These are phyloP conservation scores for Candoia aspera DNA, from an alignment of 2,113 vertebrate genomes.

Conservation along the genomic window DNA sequence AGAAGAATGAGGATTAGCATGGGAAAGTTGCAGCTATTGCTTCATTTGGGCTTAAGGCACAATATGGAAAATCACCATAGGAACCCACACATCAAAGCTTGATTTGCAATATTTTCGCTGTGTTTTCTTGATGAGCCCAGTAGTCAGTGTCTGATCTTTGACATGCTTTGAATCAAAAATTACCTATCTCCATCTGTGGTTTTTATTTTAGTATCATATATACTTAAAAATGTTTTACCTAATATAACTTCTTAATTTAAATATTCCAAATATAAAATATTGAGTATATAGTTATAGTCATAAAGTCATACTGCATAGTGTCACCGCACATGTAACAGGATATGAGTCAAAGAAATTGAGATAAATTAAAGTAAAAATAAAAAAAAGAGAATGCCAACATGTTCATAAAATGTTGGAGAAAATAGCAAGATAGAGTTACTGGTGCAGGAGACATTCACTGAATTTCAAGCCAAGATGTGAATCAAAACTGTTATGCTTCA, in stretches of 20 bases:
- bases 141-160: background rate
- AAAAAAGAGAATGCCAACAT: background rate
- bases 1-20: constrained; percentile 29
- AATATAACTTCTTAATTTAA: background rate
- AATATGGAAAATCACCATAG: background rate
- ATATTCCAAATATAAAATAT: background rate
- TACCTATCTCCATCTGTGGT: background rate
- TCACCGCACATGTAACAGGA: background rate
- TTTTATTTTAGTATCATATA: background rate
- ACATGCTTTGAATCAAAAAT: background rate
- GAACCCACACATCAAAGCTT: constrained; percentile 21
- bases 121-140: background rate
- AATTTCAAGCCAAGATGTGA: background rate
- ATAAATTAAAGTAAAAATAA: background rate
- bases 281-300: constrained; percentile 7
- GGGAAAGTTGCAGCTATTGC: constrained; percentile 48
- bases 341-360: background rate
- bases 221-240: background rate
- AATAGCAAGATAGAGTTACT: background rate
- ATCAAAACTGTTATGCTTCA: background rate
- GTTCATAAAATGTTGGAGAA: background rate
- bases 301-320: background rate
- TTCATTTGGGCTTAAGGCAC: constrained; percentile 40
- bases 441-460: background rate
- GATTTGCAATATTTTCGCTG: constrained; percentile 18